These are phyloP conservation scores for Varanus komodoensis DNA, from an alignment of 2,113 vertebrate species.

Conservation along the genomic window DNA sequence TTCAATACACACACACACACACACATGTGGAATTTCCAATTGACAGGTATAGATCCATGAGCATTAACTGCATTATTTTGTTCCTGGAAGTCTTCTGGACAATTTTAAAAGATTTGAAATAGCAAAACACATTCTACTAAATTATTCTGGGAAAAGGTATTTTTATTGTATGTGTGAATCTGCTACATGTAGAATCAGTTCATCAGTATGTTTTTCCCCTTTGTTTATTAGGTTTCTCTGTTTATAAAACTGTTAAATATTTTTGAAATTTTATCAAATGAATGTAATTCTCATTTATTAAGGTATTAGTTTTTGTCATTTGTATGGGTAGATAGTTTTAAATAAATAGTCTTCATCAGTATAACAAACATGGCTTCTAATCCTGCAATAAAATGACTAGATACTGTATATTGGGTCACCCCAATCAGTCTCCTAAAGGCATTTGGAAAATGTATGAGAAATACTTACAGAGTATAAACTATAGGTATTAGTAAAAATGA, in stretches of 20 bases:
- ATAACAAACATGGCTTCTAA: slow-evolving; percentile 59
- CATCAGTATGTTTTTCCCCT: slow-evolving; percentile 53
- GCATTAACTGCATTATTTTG: neutral
- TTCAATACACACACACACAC: neutral
- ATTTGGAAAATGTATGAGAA: slow-evolving; percentile 70
- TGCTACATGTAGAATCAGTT: slow-evolving; percentile 38
- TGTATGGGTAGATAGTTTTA: slow-evolving; percentile 70
- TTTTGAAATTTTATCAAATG: slow-evolving; percentile 74
- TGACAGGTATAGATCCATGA: fast-evolving
- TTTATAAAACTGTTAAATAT: slow-evolving; percentile 62
- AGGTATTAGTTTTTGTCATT: slow-evolving; percentile 64
- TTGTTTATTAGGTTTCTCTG: slow-evolving; percentile 54
- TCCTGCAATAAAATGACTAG: slow-evolving; percentile 67
- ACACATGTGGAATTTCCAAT: neutral
- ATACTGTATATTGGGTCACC: slow-evolving; percentile 53
- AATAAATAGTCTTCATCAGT: slow-evolving; percentile 68
- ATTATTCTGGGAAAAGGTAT: neutral
- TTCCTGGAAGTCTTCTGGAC: neutral
- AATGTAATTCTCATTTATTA: slow-evolving; percentile 77
- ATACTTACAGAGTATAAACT: slow-evolving; percentile 45
- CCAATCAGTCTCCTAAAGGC: slow-evolving; percentile 65
- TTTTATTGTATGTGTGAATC: slow-evolving; percentile 24
- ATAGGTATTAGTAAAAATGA: slow-evolving; percentile 30
- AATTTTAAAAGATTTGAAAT: slow-evolving; percentile 27
- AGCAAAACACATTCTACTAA: neutral